Evolutionary conservation across 2,888 invertebrate genomes (phyloP).

Genomic region (Brenthis ino): DNA sequence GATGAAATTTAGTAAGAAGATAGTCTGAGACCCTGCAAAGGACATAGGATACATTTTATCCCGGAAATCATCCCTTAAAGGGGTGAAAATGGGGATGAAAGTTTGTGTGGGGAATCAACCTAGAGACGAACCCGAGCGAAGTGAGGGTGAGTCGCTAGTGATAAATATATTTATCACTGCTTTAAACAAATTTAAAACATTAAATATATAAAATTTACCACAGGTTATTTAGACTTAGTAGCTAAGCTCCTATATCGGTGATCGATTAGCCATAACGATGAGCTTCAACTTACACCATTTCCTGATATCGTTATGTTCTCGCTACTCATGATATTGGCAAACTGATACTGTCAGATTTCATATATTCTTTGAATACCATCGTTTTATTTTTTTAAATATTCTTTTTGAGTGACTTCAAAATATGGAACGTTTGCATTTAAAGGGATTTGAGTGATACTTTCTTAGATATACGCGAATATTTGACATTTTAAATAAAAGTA

Average conservation of each 20-base stretch:
- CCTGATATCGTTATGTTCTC: constrained; percentile 51
- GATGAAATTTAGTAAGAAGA: too few species aligned
- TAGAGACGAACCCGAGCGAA: too few species aligned
- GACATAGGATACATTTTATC: too few species aligned
- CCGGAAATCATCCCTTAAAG: too few species aligned
- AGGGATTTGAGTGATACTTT: neutral
- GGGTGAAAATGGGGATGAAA: too few species aligned
- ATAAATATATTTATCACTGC: too few species aligned
- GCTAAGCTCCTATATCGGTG: constrained; percentile 36
- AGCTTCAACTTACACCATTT: constrained; percentile 47
- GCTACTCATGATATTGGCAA: constrained; percentile 43
- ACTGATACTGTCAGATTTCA: constrained; percentile 49
- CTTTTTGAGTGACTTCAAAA: neutral
- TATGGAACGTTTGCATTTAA: neutral
- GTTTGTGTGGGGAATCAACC: too few species aligned
- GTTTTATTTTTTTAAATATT: constrained; percentile 25
- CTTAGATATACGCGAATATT: too few species aligned
- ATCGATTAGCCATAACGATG: constrained; percentile 40
- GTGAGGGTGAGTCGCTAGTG: too few species aligned
- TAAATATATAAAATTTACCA: neutral
- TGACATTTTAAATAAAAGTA: too few species aligned
- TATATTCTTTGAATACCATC: constrained; percentile 45
- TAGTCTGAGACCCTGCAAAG: too few species aligned
- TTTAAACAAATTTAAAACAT: too few species aligned
- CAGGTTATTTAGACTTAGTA: constrained; percentile 32